phyloP scores from a whole-genome alignment of 2,797 vertebrate species.

The Falco biarmicus region DNA sequence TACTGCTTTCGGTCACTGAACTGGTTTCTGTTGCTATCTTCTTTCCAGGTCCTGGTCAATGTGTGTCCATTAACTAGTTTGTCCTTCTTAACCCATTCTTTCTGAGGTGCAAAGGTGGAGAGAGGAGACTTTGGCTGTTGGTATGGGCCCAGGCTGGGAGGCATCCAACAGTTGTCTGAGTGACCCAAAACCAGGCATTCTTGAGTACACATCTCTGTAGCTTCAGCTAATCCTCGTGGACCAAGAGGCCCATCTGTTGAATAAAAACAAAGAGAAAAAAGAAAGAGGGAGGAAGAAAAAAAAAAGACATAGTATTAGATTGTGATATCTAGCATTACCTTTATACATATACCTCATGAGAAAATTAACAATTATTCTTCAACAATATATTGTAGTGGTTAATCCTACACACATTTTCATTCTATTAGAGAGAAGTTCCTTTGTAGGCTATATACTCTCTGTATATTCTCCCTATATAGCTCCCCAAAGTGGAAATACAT shows the following conservation, averaged over 20 bases:
- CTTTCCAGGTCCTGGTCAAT: conserved; percentile 97
- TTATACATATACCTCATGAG: not conserved
- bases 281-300: not conserved
- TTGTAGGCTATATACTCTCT: not conserved
- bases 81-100: conserved; percentile 97
- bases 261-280: not conserved
- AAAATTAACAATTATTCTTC: not conserved
- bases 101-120: conserved; percentile 91
- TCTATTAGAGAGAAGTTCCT: not conserved
- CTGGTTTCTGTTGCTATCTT: conserved; percentile 91
- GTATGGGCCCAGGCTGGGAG: conserved; percentile 89
- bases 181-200: conserved; percentile 97
- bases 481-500: not conserved
- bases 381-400: not conserved
- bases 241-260: conserved; percentile 91
- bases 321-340: not conserved
- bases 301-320: not conserved
- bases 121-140: conserved; percentile 95
- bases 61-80: conserved; percentile 98
- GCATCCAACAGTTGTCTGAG: conserved; percentile 99
- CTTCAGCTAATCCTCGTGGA: conserved; percentile 94
- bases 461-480: not conserved
- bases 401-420: not conserved
- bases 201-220: conserved; percentile 99
- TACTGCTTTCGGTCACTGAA: conserved; percentile 96